Evolutionary conservation across 37 sponge, comb jelly and placozoan genomes (phyloP).

Genomic region (Bolinopsis microptera): DNA sequence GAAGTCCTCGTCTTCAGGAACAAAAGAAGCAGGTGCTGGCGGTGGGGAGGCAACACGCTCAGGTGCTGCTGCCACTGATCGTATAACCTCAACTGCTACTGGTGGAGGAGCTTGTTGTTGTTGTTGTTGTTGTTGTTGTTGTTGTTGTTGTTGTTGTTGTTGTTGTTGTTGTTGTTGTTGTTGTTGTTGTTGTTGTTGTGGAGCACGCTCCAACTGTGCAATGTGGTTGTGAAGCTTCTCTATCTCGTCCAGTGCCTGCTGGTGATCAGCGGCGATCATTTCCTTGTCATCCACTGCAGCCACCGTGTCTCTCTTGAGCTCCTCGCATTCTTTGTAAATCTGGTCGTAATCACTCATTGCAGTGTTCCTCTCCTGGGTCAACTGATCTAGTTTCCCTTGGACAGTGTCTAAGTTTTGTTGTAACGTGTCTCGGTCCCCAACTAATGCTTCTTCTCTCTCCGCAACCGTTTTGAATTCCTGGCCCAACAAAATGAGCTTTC

Average conservation of each 20-base stretch:
- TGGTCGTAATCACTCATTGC: slow-evolving; percentile 10
- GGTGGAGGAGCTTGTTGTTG: neutral
- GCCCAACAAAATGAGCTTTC: neutral
- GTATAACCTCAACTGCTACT: neutral
- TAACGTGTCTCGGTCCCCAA: neutral
- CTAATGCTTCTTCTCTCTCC: neutral
- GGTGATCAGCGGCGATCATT: slow-evolving; percentile 2
- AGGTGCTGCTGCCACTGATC: neutral
- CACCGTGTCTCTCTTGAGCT: neutral
- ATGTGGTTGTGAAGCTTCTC: slow-evolving; percentile 48
- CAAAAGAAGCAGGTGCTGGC: slow-evolving; percentile 20
- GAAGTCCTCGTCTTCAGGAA: slow-evolving; percentile 32
- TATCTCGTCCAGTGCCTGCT: slow-evolving; percentile 58
- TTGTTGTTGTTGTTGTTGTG: no score
- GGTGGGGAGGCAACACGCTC: slow-evolving; percentile 49
- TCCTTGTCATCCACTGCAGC: neutral
- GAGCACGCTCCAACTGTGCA: slow-evolving; percentile 50
- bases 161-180: no score
- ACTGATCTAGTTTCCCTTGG: neutral
- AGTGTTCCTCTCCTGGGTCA: neutral
- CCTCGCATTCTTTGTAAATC: neutral
- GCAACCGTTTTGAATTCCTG: neutral
- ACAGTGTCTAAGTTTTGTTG: neutral
- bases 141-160: no score
- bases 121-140: neutral